phyloP scores from a whole-genome alignment of 2,888 invertebrate genomes.

The Platyscelio sp. region DNA sequence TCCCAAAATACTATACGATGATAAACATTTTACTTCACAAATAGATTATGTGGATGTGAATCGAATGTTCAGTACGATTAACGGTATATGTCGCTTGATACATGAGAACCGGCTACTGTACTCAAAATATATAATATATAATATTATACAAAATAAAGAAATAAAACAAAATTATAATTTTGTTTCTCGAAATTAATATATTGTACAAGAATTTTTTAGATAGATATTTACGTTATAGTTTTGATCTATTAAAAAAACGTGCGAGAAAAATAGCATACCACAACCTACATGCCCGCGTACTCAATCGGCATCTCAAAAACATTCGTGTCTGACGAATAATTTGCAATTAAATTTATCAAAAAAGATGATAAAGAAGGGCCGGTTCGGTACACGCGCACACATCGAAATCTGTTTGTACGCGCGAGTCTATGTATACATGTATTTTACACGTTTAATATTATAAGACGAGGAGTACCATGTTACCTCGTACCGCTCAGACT shows the following conservation, averaged over 20 bases:
- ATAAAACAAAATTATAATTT: conserved; percentile 78
- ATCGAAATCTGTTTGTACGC: conserved; percentile 74
- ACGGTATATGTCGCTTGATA: conserved; percentile 83
- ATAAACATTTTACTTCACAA: no score
- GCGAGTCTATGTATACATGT: conserved; percentile 76
- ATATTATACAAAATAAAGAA: conserved; percentile 76
- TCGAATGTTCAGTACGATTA: conserved; percentile 76
- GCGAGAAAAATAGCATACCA: no score
- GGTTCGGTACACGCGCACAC: conserved; percentile 74
- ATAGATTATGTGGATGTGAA: no score
- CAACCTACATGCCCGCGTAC: conserved; percentile 38
- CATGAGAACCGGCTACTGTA: conserved; percentile 81
- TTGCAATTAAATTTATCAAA: no score
- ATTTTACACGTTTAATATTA: conserved; percentile 84
- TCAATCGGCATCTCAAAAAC: no score
- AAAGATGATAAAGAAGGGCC: not conserved
- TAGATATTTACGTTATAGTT: conserved; percentile 82
- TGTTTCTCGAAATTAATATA: conserved; percentile 82
- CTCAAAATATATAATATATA: conserved; percentile 81
- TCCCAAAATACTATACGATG: no score
- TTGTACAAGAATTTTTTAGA: conserved; percentile 79
- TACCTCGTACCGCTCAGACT: no score
- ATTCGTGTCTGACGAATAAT: no score
- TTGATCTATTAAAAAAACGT: conserved; percentile 80
- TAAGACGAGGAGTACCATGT: not conserved